phyloP scores from a whole-genome alignment of 2,888 invertebrate genomes.

The Cryptocephalus moraei region DNA sequence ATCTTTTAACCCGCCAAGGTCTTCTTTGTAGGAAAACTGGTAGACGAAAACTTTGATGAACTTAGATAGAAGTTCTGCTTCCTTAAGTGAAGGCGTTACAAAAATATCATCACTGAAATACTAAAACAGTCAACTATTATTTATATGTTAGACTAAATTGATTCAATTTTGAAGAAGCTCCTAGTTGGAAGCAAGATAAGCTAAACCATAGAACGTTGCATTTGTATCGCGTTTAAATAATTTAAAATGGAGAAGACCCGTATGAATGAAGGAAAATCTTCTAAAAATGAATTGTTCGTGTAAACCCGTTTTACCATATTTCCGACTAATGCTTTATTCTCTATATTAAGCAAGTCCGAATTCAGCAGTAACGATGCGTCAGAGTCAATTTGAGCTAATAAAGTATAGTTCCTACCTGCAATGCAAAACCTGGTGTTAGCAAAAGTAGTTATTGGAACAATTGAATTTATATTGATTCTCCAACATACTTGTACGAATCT shows the following conservation, averaged over 20 bases:
- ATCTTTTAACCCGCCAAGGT: constrained; percentile 1
- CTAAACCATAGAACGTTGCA: no score
- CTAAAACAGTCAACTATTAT: not conserved
- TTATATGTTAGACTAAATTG: not conserved
- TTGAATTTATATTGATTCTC: no score
- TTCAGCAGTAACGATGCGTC: no score
- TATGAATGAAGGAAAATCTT: not conserved
- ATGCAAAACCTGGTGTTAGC: no score
- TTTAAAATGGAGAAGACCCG: not conserved
- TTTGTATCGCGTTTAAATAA: no score
- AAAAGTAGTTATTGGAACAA: no score
- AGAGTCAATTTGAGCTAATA: no score
- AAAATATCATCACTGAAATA: constrained; percentile 4
- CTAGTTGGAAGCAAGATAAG: no score
- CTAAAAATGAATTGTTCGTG: not conserved
- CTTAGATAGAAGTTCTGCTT: constrained; percentile 4
- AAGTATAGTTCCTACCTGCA: no score
- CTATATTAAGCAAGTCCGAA: no score
- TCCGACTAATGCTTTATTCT: not conserved
- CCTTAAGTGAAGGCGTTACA: constrained; percentile 5
- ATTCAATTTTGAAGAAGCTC: no score
- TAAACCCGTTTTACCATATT: not conserved
- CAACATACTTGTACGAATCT: not conserved
- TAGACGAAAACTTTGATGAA: constrained; percentile 3
- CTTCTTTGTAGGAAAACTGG: constrained; percentile 5